Conservation (phyloP, 2,888 invertebrate genomes). For the Polia nebulosa region DNA sequence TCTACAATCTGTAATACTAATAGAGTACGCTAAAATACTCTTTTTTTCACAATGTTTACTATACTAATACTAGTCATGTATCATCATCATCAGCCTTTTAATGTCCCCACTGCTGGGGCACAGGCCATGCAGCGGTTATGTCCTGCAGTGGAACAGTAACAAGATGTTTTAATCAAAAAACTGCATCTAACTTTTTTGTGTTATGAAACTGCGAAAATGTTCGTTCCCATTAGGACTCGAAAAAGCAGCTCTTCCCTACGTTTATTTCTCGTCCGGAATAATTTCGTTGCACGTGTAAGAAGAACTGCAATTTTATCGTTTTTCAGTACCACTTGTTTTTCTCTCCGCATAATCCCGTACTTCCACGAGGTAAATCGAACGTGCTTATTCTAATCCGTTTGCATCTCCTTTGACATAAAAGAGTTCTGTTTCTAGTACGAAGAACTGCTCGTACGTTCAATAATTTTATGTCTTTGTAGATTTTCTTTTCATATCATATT, state of each 20-base stretch:
- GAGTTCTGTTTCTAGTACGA: not conserved
- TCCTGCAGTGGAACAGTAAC: not conserved
- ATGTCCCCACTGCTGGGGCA: no score
- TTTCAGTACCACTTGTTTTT: not conserved
- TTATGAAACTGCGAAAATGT: not conserved
- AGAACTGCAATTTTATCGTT: slow-evolving; percentile 13
- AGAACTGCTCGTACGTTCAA: not conserved
- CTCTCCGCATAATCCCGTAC: slow-evolving; percentile 5
- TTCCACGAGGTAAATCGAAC: not conserved
- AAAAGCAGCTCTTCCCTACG: not conserved
- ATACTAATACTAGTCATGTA: no score
- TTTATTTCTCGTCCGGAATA: not conserved
- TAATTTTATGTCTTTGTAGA: no score
- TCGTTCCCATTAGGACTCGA: not conserved
- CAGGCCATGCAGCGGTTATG: no score
- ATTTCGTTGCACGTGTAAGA: not conserved
- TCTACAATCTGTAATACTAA: no score
- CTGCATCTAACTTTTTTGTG: no score
- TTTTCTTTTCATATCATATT: not conserved
- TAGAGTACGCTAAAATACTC: no score
- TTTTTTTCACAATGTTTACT: no score
- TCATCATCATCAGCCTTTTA: no score
- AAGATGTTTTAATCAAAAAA: not conserved
- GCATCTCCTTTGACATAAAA: not conserved
- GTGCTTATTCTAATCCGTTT: not conserved